These are phyloP conservation scores for Chymomyza procnemis DNA, from an alignment of 2,888 invertebrate species.

Conservation along the genomic window DNA sequence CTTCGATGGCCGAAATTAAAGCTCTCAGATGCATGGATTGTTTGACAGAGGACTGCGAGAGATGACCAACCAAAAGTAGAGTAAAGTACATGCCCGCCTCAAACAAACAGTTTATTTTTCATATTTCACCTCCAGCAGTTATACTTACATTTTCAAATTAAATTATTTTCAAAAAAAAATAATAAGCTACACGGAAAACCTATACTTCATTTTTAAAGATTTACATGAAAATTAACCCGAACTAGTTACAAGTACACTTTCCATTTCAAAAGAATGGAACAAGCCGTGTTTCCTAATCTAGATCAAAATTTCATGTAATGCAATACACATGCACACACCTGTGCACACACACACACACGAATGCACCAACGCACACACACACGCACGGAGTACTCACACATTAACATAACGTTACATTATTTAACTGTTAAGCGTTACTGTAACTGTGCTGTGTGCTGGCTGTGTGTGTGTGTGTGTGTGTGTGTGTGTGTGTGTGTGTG, in stretches of 20 bases:
- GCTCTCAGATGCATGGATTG: too few relatives aligned
- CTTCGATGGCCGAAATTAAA: too few relatives aligned
- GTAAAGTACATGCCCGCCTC: too few relatives aligned
- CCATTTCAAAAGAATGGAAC: conserved; percentile 18
- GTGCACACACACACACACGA: conserved; percentile 21
- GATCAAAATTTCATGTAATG: conserved; percentile 15
- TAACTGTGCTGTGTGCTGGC: not conserved
- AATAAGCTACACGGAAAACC: too few relatives aligned
- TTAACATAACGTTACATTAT: conserved; percentile 69
- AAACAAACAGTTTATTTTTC: too few relatives aligned
- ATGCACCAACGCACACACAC: not conserved
- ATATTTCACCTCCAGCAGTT: too few relatives aligned
- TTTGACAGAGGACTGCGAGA: too few relatives aligned
- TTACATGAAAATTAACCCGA: not conserved
- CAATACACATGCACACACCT: conserved; percentile 55
- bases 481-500: not conserved
- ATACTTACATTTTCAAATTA: too few relatives aligned
- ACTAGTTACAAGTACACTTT: conserved; percentile 35
- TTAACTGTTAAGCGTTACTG: conserved; percentile 40
- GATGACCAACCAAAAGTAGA: too few relatives aligned
- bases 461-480: not conserved
- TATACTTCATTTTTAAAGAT: not conserved
- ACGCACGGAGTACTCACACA: conserved; percentile 5
- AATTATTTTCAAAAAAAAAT: too few relatives aligned
- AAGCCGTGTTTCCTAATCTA: not conserved